Evolutionary conservation across 1,140 invertebrate genomes (phyloP), one percentile per base, ranked within the genome.

Genomic region (Camponotus floridanus): DNA sequence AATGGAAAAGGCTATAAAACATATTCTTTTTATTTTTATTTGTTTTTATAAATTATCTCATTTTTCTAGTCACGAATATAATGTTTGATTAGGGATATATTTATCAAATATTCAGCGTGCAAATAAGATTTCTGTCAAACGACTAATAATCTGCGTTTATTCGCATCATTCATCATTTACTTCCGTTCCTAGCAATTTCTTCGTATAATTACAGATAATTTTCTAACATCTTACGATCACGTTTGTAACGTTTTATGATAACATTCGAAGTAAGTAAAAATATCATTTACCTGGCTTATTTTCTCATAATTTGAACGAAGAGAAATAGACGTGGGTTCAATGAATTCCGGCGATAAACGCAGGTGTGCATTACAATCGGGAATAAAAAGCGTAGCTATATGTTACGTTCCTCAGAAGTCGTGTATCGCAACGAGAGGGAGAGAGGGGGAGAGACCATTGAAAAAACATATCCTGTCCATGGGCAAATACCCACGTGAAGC

Each of bases 331-430:
- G 36, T 13, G 36, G 21, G 21, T 80, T 70, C 36, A 6, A 55
- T 59, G 78, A 67, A 42, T 80, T 79, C 45, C 31, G 61, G n/a
- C 51, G 6, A 79, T 67, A 79, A 67, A 67, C 11, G 51, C 67
- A 81, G 39, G 18, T 71, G 36, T 13, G 26, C 36, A 36, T 71
- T 81, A 73, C 45, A 68, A 39, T 73, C 26, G 13, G n/a, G 26
- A 31, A 31, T 81, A 81, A 81, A 80, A 79, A 81, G 67, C 31
- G 31, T 21, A 80, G 15, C 26, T 71, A 26, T 80, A 80, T 9
- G 42, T 79, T 79, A 65, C 51, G 26, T 59, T 33, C 18, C 13
- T 18, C 21, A 39, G 33, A 73, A 57, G 65, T 70, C n/a, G 33
- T 51, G 48, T 70, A 48, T 42, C 3, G n/a, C 26, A 57, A 26